Percentiles rank a stretch among this genome's conserved stretches.
Conservation (phyloP, 2,113 vertebrate species). For the Rhabdomys dilectus region DNA sequence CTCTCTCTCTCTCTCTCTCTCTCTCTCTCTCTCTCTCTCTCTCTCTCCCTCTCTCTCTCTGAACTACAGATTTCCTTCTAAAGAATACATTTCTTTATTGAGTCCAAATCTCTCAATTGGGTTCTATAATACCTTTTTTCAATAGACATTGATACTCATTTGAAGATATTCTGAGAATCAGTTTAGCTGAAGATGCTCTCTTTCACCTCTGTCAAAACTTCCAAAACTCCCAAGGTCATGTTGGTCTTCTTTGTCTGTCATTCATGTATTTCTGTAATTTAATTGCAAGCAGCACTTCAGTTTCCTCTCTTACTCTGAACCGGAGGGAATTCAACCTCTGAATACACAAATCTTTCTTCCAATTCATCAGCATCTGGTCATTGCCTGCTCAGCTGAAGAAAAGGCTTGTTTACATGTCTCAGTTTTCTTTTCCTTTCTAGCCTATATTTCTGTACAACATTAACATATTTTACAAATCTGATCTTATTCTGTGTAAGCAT, state of each 20-base stretch:
- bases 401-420: background rate
- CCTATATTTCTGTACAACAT: background rate
- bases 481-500: background rate
- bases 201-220: background rate
- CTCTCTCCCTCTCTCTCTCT: background rate
- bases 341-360: background rate
- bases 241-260: background rate
- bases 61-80: background rate
- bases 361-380: background rate
- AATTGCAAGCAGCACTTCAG: background rate
- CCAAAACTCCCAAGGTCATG: background rate
- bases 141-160: background rate
- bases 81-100: background rate
- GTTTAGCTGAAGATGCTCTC: background rate
- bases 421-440: background rate
- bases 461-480: background rate
- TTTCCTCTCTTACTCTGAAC: background rate
- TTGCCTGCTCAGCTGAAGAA: background rate
- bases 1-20: too few species aligned
- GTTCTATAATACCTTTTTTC: conserved; percentile 13
- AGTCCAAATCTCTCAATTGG: background rate
- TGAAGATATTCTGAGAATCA: background rate
- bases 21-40: too few species aligned
- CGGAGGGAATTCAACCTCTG: background rate
- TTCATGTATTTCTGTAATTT: background rate